phyloP scores from a whole-genome alignment of 2,888 invertebrate species.

The Drosophila subquinaria region DNA sequence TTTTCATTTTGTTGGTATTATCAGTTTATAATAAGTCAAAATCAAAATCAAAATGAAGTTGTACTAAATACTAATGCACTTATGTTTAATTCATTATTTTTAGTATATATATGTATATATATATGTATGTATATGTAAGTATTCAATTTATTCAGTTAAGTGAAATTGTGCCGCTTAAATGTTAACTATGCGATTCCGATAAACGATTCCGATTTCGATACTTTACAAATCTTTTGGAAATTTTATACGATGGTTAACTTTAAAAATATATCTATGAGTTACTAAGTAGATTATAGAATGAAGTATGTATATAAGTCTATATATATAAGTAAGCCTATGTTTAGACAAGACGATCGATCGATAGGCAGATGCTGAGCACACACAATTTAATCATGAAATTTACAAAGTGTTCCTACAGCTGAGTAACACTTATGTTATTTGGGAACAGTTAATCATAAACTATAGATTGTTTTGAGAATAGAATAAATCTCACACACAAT shows the following conservation, averaged over 20 bases:
- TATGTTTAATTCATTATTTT: conserved; percentile 27
- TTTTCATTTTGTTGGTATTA: conserved; percentile 52
- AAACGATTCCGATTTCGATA: conserved; percentile 38
- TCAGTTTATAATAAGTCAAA: conserved; percentile 41
- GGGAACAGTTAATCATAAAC: neutral
- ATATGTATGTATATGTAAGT: conserved; percentile 27
- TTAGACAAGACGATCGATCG: conserved; percentile 15
- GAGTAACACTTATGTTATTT: too few relatives aligned
- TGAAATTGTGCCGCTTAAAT: conserved; percentile 81
- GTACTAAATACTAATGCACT: conserved; percentile 46
- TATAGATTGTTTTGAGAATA: too few relatives aligned
- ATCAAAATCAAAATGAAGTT: conserved; percentile 30
- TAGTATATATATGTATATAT: conserved; percentile 1
- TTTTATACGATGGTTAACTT: conserved; percentile 35
- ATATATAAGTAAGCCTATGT: conserved; percentile 11
- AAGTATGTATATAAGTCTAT: conserved; percentile 35
- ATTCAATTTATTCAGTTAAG: conserved; percentile 67
- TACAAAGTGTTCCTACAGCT: neutral
- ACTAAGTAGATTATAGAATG: conserved; percentile 27
- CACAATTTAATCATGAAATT: conserved; percentile 1
- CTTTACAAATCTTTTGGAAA: conserved; percentile 35
- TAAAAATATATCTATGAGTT: conserved; percentile 28
- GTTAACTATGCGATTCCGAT: conserved; percentile 69
- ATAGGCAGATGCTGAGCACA: conserved; percentile 43
- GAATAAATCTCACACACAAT: conserved; percentile 6